Conservation (phyloP, 1,140 invertebrate genomes). For the Brachionus angularis region DNA sequence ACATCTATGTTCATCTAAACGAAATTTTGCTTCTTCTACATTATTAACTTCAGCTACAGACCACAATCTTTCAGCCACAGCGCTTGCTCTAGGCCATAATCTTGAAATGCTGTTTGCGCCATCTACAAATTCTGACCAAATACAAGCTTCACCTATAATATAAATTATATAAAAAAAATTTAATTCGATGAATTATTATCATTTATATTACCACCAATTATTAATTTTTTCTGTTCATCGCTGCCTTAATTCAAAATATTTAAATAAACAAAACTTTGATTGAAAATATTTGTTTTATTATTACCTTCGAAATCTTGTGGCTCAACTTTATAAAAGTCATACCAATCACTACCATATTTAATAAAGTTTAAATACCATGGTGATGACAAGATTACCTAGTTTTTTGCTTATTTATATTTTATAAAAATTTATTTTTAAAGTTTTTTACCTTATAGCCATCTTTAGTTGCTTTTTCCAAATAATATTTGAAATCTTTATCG, state of each 20-base stretch:
- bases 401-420: too few species aligned
- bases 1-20: slow-evolving; percentile 78
- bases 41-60: slow-evolving; percentile 57
- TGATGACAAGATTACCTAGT: slow-evolving; percentile 69
- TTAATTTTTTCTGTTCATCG: slow-evolving; percentile 47
- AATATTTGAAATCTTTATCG: slow-evolving; percentile 2
- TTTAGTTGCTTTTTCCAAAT: slow-evolving; percentile 18
- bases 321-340: slow-evolving; percentile 49
- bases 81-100: slow-evolving; percentile 68
- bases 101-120: slow-evolving; percentile 40
- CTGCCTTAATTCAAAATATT: not conserved
- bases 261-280: not conserved
- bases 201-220: slow-evolving; percentile 48
- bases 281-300: not conserved
- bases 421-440: too few species aligned
- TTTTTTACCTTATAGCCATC: slow-evolving; percentile 42
- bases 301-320: slow-evolving; percentile 7
- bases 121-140: slow-evolving; percentile 44
- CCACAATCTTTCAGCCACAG: slow-evolving; percentile 81
- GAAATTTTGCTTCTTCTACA: slow-evolving; percentile 56
- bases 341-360: slow-evolving; percentile 61
- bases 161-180: not conserved
- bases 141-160: slow-evolving; percentile 21
- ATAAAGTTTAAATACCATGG: slow-evolving; percentile 82
- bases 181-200: not conserved